phyloP scores from a whole-genome alignment of 2,113 vertebrate species.

The Oenanthe melanoleuca region DNA sequence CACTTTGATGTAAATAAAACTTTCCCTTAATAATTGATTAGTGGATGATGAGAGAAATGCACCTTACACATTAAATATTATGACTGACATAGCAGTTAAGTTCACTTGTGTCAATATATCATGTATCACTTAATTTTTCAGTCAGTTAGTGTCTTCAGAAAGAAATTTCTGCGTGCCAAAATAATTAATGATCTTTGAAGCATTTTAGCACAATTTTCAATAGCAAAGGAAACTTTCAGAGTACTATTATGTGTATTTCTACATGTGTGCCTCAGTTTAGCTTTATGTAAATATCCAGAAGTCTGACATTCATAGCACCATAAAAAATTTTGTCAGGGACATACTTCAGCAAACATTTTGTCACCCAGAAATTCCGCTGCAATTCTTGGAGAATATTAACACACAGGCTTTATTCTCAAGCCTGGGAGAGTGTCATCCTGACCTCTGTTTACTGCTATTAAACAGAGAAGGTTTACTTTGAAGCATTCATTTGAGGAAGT shows the following conservation, averaged over 20 bases:
- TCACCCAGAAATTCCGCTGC: conserved; percentile 23
- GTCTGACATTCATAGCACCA: not conserved
- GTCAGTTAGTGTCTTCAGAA: not conserved
- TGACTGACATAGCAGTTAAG: not conserved
- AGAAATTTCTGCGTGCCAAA: not conserved
- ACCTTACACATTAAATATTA: not conserved
- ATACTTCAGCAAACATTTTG: conserved; percentile 46
- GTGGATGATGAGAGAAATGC: not conserved
- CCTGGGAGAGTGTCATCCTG: conserved; percentile 73
- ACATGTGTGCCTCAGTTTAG: not conserved
- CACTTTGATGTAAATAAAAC: conserved; percentile 42
- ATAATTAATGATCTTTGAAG: not conserved
- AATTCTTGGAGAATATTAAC: conserved; percentile 61
- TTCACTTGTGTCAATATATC: not conserved
- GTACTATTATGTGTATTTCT: not conserved
- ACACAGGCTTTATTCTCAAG: conserved; percentile 67
- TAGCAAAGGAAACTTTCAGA: not conserved
- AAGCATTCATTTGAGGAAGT: conserved; percentile 78
- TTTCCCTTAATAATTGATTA: conserved; percentile 54
- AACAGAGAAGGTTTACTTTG: conserved; percentile 79
- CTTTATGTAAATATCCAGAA: not conserved
- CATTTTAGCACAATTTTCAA: not conserved
- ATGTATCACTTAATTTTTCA: not conserved
- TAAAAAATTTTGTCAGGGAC: not conserved
- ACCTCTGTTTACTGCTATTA: conserved; percentile 77